Evolutionary conservation across 2,113 vertebrate genomes (phyloP).

Genomic region (Gymnogyps californianus): DNA sequence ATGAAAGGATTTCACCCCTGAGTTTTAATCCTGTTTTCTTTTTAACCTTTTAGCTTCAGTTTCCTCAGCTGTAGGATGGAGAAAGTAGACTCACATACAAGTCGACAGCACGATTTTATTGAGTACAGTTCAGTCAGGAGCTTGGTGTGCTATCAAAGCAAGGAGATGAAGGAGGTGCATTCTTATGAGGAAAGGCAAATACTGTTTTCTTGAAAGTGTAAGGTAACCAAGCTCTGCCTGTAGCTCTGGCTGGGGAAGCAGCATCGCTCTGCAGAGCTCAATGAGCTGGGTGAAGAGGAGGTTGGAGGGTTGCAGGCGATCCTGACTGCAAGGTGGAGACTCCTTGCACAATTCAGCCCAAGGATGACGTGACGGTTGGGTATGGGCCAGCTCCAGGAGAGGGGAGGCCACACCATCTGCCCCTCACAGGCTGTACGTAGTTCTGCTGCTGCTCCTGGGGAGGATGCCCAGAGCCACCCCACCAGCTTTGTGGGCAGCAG

Average conservation of each 20-base stretch:
- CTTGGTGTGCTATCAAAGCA: not conserved
- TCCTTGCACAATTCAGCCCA: not conserved
- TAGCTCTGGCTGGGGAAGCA: not conserved
- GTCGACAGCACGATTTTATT: not conserved
- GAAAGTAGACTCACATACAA: not conserved
- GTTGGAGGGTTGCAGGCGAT: not conserved
- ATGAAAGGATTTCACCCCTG: slow-evolving; percentile 27
- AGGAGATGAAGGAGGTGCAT: not conserved
- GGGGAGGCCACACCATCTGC: not conserved
- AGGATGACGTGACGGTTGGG: not conserved
- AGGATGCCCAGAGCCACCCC: not conserved
- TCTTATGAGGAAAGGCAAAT: not conserved
- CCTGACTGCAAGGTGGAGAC: not conserved
- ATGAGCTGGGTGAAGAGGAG: accelerated
- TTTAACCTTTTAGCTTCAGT: slow-evolving; percentile 7
- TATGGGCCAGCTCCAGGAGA: not conserved
- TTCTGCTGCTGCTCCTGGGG: not conserved
- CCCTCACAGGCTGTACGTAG: not conserved
- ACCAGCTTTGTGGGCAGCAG: not conserved
- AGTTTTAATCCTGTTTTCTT: not conserved
- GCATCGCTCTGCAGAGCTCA: accelerated
- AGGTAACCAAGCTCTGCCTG: not conserved
- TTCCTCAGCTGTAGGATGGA: not conserved
- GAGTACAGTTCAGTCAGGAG: not conserved
- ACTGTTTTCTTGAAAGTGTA: not conserved